Base-by-base conservation (phyloP, 1,140 invertebrate genomes). In the Drosophila sucinea region DNA sequence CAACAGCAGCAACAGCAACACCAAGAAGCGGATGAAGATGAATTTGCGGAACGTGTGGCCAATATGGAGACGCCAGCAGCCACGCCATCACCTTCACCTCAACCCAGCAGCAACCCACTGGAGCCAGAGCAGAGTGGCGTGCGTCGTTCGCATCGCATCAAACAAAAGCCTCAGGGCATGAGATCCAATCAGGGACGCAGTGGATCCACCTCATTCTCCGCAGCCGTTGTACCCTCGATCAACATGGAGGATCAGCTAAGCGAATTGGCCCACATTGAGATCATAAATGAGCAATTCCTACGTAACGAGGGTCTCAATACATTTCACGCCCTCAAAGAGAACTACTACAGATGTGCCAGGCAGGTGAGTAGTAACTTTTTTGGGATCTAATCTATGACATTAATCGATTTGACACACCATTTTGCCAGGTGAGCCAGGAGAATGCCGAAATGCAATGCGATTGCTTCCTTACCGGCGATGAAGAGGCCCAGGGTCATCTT, bases 381-480 rank as follows among this genome's bases (percentile, higher is more conserved):
- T 17, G 5, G 41, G 4, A n/a, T n/a, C 11, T 29, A 1, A 23
- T 3, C 23, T 0, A 25, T 6, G 6, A 8, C 10, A 51, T 47
- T 17, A 2, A 23, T 1, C 17, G 6, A 23, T 25, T 1, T 25
- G 2, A 23, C 23, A 0, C 11, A 11, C 4, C 17, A 17, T 47
- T 47, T 23, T 30, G 6, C 95, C 51, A 74, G 91, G 95, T 94
- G 57, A 97, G 96, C 92, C 97, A 97, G 84, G 97, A 99, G 92
- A 96, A 97, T 2, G 96, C 97, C 65, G 95, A 97, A 75, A 99
- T 99, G 98, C 94, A 96, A 23, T 99, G 98, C 93, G 98, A 99
- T 92, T 99, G 98, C 93, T 96, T 96, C 81, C 93, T 98, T 67
- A 97, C 97, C 3, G 96, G 96, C 92, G 97, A 98, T 89, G 98